Evolutionary conservation across 1,140 invertebrate species (phyloP), one percentile per base, ranked within the genome.

Genomic region (Araneus ventricosus): DNA sequence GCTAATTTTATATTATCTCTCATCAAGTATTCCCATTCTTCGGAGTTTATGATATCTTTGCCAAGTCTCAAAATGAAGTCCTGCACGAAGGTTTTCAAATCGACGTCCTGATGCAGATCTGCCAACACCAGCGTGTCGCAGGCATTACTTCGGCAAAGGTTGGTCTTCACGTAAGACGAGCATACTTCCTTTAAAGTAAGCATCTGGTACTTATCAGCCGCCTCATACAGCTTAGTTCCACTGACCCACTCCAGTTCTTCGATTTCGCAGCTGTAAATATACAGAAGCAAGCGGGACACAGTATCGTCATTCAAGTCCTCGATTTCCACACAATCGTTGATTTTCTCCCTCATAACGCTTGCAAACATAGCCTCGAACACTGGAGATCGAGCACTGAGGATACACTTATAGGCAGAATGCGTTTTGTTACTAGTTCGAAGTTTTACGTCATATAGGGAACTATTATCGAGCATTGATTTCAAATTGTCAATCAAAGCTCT

Each of bases 281-380:
- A 67, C 34, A 34, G 22, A 7, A 88, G 86, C 30, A 88, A 6
- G 2, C 57, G 34, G 0, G 39, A 1, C 3, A 88, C 7, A 4
- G 86, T 67, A 24, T 22, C 37, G 34, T 24, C 37, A 10, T 67
- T 34, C 86, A 88, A 8, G 86, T 88, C 59, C 39, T 59, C 22
- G 20, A 88, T 88, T 37, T 37, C 34, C 4, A 88, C 37, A 4
- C 52, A 80, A 14, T 92, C 94, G 17, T 94, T 94, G 10, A 86
- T 98, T 94, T 98, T 96, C 95, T 99, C 99, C 95, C 99, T 98
- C 94, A 98, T 96, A 95, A 99, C 99, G 95, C 99, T 98, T 95
- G 99, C 98, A 96, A 99, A 99, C 99, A 99, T 99, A 85, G 99
- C 99, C 95, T 98, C 98, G 96, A 99, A 99, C 17, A 97, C 97